A percentile compares a stretch with the other conserved stretches of the same genome.
phyloP scores from a whole-genome alignment of 2,888 invertebrate species.

The Nomada flava region DNA sequence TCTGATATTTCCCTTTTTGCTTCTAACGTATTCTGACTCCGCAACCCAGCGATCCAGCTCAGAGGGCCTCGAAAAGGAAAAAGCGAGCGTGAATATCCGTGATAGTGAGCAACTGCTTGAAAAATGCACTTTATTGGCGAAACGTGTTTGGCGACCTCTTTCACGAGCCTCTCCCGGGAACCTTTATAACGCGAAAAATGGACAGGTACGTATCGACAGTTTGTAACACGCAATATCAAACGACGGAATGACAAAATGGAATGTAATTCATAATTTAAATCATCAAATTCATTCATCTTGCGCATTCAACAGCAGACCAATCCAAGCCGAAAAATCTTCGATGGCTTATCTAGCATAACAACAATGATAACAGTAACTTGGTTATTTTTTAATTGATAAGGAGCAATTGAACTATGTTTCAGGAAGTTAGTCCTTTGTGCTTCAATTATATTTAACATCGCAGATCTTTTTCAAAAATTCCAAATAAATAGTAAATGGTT shows the following conservation, averaged over 20 bases:
- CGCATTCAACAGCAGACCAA: too few relatives aligned
- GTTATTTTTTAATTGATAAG: too few relatives aligned
- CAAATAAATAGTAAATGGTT: too few relatives aligned
- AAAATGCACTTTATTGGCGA: constrained; percentile 39
- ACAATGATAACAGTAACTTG: too few relatives aligned
- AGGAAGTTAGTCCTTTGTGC: too few relatives aligned
- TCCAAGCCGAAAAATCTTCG: too few relatives aligned
- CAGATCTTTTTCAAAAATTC: too few relatives aligned
- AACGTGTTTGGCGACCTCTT: constrained; percentile 36
- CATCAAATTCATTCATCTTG: too few relatives aligned
- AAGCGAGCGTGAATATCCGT: not conserved
- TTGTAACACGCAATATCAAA: constrained; percentile 27
- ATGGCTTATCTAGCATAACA: too few relatives aligned
- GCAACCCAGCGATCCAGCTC: not conserved
- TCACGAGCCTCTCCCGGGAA: constrained; percentile 19
- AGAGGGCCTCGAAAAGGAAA: constrained; percentile 4
- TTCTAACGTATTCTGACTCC: not conserved
- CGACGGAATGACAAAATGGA: constrained; percentile 24
- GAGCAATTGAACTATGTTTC: too few relatives aligned
- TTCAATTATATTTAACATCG: too few relatives aligned
- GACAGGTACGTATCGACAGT: constrained; percentile 40
- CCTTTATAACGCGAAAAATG: constrained; percentile 39
- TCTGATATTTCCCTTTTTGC: not conserved
- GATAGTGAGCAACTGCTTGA: constrained; percentile 6
- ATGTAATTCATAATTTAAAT: not conserved